Evolutionary conservation across 2,888 invertebrate genomes (phyloP), one percentile per base, ranked within the genome.

Genomic region (Acrobasis repandana): DNA sequence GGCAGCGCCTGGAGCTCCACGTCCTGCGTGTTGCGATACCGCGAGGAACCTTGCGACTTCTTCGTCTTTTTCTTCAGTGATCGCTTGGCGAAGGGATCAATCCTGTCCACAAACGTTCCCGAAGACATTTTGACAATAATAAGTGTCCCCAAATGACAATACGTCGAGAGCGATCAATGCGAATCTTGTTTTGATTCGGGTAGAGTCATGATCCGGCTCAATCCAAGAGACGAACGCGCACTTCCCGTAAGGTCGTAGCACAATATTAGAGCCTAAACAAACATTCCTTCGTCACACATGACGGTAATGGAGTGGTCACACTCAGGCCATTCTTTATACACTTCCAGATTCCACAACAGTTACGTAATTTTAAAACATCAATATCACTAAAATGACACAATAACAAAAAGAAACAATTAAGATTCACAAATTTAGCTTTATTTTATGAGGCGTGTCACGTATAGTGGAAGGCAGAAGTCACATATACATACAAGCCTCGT

Each of bases 1-100:
- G 99, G 98, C 91, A 99, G 94, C 85, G 97, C 97, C 90, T 97
- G 97, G 75, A 99, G 94, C 93, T 99, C 99, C 78, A 98, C 98
- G 92, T 99, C 98, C 93, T 98, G 98, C 83, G 98, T 98, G 88
- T 98, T 98, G 89, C 99, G 96, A 93, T 99, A 99, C 82, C 99
- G 95, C 71, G 99, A 99, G 79, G 99, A 99, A 80, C 99, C 99
- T 93, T 99, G 99, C 86, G 98, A 98, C 93, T 98, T 97, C 94
- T 98, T 98, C 85, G 98, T 97, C 93, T 99, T 98, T 94, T 99
- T 98, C 94, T 98, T 98, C 82, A 98, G 93, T 82, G 99, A 98
- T 90, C 98, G 95, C 94, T 99, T 99, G 79, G 98, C 97, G 93
- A 99, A 99, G 83, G 99, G 99, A 94, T 99, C 99, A 94, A 99